Evolutionary conservation across 2,113 vertebrate species (phyloP), one percentile per base, ranked within the genome.

Genomic region (Ameiurus melas): DNA sequence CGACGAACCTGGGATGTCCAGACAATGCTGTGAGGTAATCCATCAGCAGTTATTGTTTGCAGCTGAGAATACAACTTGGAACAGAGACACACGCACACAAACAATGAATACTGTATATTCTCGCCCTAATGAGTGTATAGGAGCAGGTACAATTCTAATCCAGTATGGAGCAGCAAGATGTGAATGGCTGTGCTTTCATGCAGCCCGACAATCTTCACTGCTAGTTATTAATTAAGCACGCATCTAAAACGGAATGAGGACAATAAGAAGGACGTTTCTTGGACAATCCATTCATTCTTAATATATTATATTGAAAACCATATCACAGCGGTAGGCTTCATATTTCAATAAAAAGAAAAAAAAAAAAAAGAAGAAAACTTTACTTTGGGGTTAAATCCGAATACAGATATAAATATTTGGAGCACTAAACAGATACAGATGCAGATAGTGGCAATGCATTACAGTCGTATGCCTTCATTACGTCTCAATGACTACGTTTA

Each of bases 41-140:
- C 87, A 88, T 85, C 87, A 88, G 79, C 20, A 12, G 78, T 53
- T 87, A 82, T 70, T 78, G 82, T 88, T 78, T 57, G 33, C 81
- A 17, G 36, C 17, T 25, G 68, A 87, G 80, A 71, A 47, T 53
- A 53, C 70, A 84, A 51, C 53, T 3, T 33, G 22, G 55, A 51
- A 80, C 55, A 53, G 10, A 16, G 47, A 77, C 68, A 57, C 84
- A 58, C 53, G 53, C 53, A 75, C 66, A 62, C 70, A 58, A 55
- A 86, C 55, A 62, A 39, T 53, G 20, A 60, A 60, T 39, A 25
- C 30, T 25, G 30, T 82, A 36, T 60, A 60, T 82, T 19, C 55
- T 22, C 1, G 17, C n/a, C 3, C 2, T 12, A 36, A 60, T 25
- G n/a, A 58, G 19, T 25, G 55, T 39, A 20, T 22, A 82, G 9